Percentiles rank a stretch among this genome's conserved stretches.
phyloP scores from a whole-genome alignment of 2,797 vertebrate species.

The Danio tinwini region DNA sequence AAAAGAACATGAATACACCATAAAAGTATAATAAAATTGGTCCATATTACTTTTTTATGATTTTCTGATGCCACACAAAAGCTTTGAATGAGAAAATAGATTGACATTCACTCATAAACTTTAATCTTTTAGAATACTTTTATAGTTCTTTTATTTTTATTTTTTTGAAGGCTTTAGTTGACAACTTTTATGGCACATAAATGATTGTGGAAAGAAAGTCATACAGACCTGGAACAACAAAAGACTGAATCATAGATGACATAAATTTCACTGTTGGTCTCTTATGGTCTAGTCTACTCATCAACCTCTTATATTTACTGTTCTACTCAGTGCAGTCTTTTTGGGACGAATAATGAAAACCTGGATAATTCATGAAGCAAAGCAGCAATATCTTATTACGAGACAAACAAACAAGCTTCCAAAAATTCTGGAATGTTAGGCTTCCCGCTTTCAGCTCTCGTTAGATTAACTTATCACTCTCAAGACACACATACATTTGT shows the following conservation, averaged over 20 bases:
- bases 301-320: neutral
- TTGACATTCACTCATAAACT: neutral
- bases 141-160: neutral
- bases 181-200: neutral
- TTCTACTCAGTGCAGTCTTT: neutral
- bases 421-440: conserved; percentile 21
- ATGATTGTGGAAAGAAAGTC: conserved; percentile 6
- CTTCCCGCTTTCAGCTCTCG: neutral
- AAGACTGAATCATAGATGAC: conserved; percentile 1
- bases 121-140: neutral
- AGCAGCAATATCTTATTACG: conserved; percentile 29
- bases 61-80: neutral
- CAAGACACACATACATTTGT: neutral
- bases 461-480: neutral
- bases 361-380: neutral
- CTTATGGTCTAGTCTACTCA: neutral
- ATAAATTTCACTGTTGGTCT: neutral
- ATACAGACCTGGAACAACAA: neutral
- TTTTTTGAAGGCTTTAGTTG: neutral
- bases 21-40: neutral
- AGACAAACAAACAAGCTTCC: conserved; percentile 13
- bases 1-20: neutral
- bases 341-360: neutral
- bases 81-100: neutral
- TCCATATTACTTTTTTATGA: neutral